A percentile compares a stretch with the other conserved stretches of the same genome.
Evolutionary conservation across 2,888 invertebrate genomes (phyloP).

Genomic region (Patella caerulea): DNA sequence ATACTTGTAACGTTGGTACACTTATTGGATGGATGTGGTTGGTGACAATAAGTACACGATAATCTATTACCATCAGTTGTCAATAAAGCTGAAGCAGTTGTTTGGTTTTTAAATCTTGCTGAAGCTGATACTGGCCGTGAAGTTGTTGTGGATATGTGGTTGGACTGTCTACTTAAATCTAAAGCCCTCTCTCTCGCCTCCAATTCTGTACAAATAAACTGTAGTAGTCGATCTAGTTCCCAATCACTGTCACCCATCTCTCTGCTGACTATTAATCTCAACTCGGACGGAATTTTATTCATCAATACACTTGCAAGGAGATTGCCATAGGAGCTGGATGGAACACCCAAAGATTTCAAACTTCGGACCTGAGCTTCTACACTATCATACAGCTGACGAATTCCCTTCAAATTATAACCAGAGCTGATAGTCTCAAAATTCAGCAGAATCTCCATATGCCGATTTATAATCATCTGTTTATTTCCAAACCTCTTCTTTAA

Average conservation of each 20-base stretch:
- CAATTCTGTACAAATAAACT: background rate
- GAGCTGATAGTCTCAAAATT: background rate
- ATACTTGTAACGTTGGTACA: background rate
- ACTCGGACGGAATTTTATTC: background rate
- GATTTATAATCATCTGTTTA: background rate
- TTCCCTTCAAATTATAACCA: background rate
- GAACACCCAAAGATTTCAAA: background rate
- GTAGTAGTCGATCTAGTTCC: background rate
- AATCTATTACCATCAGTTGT: background rate
- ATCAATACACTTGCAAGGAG: background rate
- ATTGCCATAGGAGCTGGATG: background rate
- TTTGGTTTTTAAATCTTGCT: background rate
- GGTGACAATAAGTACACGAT: background rate
- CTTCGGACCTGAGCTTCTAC: background rate
- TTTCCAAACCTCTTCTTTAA: background rate
- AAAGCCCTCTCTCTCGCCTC: background rate
- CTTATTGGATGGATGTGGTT: background rate
- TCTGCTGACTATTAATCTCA: background rate
- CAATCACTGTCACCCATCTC: background rate
- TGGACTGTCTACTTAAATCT: background rate
- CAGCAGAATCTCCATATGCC: background rate
- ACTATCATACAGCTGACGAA: background rate
- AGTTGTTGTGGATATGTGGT: background rate
- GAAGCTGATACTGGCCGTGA: too few relatives aligned
- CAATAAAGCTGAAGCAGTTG: background rate